These are phyloP conservation scores for Shinisaurus crocodilurus DNA, from an alignment of 2,113 vertebrate genomes.

Conservation along the genomic window DNA sequence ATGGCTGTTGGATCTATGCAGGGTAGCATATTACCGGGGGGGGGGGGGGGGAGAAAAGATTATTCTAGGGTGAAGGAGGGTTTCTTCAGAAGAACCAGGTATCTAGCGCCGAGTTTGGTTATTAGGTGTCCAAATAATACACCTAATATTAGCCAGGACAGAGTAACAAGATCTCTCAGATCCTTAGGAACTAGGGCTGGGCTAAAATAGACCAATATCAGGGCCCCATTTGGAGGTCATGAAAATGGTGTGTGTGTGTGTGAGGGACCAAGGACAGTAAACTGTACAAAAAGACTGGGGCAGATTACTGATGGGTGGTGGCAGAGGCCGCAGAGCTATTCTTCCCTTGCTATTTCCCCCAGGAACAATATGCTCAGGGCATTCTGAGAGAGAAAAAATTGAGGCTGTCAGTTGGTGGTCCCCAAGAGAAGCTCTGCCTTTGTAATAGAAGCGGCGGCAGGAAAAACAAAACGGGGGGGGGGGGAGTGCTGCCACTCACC, in stretches of 20 bases:
- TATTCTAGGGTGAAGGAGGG: not conserved
- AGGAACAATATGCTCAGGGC: not conserved
- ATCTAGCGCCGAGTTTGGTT: too few species aligned
- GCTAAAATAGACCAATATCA: not conserved
- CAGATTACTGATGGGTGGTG: too few species aligned
- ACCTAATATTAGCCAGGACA: too few species aligned
- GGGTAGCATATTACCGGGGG: too few species aligned
- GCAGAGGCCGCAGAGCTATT: too few species aligned
- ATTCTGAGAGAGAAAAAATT: not conserved
- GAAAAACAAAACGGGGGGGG: not conserved
- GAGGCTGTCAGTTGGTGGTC: not conserved
- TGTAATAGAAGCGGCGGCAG: not conserved
- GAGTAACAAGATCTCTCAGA: not conserved
- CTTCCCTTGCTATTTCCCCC: not conserved
- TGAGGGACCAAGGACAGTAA: not conserved
- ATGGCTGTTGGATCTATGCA: too few species aligned
- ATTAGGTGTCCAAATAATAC: too few species aligned
- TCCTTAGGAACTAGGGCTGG: not conserved
- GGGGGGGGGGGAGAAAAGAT: not conserved
- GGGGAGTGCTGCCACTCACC: not conserved
- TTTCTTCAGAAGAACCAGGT: not conserved
- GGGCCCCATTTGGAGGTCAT: not conserved
- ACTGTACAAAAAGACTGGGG: not conserved
- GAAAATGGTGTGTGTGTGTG: too few species aligned
- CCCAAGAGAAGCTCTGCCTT: not conserved